These are phyloP conservation scores for Meghimatium bilineatum DNA, from an alignment of 2,888 invertebrate species.

Conservation along the genomic window DNA sequence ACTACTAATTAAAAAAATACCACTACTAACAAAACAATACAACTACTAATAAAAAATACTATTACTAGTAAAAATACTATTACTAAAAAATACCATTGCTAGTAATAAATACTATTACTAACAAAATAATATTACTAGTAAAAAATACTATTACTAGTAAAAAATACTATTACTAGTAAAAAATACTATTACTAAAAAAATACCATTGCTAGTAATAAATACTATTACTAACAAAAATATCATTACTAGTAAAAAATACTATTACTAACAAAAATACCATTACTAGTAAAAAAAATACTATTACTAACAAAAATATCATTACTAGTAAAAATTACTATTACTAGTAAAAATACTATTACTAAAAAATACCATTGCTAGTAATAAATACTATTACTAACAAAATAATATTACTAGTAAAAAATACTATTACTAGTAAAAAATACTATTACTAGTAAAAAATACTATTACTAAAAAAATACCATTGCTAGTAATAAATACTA, in stretches of 20 bases:
- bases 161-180: background rate
- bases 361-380: background rate
- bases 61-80: background rate
- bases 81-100: background rate
- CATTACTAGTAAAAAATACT: background rate
- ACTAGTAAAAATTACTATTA: background rate
- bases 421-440: background rate
- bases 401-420: background rate
- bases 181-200: background rate
- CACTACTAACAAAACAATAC: background rate
- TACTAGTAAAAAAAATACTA: background rate
- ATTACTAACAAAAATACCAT: background rate
- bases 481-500: background rate
- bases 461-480: background rate
- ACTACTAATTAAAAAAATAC: background rate
- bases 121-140: background rate
- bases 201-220: background rate
- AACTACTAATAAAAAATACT: background rate
- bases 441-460: background rate
- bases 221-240: background rate
- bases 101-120: background rate
- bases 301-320: background rate
- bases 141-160: background rate
- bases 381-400: background rate
- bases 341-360: background rate